phyloP scores from a whole-genome alignment of 2,888 invertebrate genomes.

The Periphyllus acericola region DNA sequence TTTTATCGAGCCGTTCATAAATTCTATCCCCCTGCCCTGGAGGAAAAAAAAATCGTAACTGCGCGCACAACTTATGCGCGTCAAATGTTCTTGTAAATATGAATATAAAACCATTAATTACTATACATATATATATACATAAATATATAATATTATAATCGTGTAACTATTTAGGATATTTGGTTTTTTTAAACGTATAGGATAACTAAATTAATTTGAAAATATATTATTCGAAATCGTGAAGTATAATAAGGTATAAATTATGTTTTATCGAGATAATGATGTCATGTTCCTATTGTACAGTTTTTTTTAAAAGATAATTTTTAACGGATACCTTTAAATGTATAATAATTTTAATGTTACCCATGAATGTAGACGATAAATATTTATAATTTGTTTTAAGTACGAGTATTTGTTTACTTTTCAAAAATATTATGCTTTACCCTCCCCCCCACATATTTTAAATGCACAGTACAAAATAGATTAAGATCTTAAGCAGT shows the following conservation, averaged over 20 bases:
- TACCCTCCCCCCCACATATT: slow-evolving; percentile 51
- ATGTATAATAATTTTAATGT: slow-evolving; percentile 50
- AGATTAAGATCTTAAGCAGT: slow-evolving; percentile 54
- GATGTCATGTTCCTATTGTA: slow-evolving; percentile 56
- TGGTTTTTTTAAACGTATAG: slow-evolving; percentile 19
- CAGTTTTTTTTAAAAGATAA: slow-evolving; percentile 41
- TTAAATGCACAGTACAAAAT: slow-evolving; percentile 61
- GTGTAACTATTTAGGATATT: slow-evolving; percentile 24
- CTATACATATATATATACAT: slow-evolving; percentile 5
- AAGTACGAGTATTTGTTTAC: slow-evolving; percentile 37
- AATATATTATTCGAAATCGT: slow-evolving; percentile 14
- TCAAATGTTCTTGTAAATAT: slow-evolving; percentile 17
- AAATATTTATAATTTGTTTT: not conserved
- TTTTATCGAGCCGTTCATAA: not conserved
- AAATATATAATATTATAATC: slow-evolving; percentile 21
- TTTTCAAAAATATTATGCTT: slow-evolving; percentile 39
- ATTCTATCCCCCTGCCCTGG: not conserved
- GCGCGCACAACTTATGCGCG: not conserved
- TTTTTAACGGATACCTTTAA: slow-evolving; percentile 27
- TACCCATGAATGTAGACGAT: slow-evolving; percentile 46
- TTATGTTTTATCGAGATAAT: slow-evolving; percentile 11
- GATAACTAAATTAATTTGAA: slow-evolving; percentile 16
- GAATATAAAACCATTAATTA: not conserved
- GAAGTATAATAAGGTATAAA: not conserved
- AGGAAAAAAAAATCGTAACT: not conserved